Percentiles rank a stretch among this genome's conserved stretches.
phyloP scores from a whole-genome alignment of 2,888 invertebrate species.

The Pristionchus entomophagus region DNA sequence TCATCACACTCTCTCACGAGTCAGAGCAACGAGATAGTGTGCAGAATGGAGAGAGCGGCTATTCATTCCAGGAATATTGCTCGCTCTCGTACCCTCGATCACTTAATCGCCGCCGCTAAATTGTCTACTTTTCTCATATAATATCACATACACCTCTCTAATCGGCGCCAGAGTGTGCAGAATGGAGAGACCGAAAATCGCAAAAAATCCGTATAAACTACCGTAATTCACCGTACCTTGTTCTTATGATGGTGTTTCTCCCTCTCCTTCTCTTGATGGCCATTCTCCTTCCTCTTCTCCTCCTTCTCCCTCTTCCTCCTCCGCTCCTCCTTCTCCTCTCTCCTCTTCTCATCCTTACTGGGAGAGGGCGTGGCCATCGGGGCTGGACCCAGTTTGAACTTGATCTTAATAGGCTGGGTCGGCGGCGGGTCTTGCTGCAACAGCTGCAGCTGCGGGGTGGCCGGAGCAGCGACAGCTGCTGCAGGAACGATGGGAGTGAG shows the following conservation, averaged over 20 bases:
- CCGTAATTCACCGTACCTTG: constrained; percentile 19
- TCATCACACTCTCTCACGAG: too few relatives aligned
- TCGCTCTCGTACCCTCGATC: too few relatives aligned
- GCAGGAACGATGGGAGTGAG: neutral
- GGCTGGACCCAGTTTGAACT: neutral
- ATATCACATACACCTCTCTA: too few relatives aligned
- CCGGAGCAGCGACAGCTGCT: neutral
- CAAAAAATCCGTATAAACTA: too few relatives aligned
- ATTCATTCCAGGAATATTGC: too few relatives aligned
- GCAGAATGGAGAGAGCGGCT: too few relatives aligned
- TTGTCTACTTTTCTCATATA: too few relatives aligned
- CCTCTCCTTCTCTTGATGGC: neutral
- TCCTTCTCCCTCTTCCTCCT: constrained; percentile 1
- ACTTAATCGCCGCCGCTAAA: too few relatives aligned
- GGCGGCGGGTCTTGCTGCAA: neutral
- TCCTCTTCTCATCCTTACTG: neutral
- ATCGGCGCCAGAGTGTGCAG: too few relatives aligned
- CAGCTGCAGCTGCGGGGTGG: neutral
- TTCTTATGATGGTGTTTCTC: neutral
- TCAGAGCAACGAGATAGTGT: too few relatives aligned
- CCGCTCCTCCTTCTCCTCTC: neutral
- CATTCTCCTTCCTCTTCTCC: constrained; percentile 22
- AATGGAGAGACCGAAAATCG: too few relatives aligned
- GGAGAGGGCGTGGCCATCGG: neutral
- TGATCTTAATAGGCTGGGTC: neutral